Evolutionary conservation across 92 coral and sea anemone genomes (phyloP), one percentile per base, ranked within the genome.

Genomic region (Zoanthus solanderi): DNA sequence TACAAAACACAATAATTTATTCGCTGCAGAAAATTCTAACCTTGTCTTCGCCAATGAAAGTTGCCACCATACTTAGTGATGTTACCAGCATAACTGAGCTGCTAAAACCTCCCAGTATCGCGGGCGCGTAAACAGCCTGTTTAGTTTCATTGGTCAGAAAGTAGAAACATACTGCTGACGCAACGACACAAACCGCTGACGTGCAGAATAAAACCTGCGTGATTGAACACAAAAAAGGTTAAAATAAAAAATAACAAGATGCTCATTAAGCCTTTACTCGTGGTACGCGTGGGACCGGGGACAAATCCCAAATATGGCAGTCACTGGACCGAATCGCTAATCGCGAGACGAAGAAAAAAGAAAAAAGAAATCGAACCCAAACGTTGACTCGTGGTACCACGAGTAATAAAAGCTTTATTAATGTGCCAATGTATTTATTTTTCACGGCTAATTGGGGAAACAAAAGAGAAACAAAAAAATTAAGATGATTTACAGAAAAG

Each of bases 61-160:
- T 96, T 52, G 96, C 95, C 1, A 95, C 96, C 96, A 95, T 93
- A 76, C 94, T 95, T 47, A 95, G 56, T 78, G 98, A 95, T 83
- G 96, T 91, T 93, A 95, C 98, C 68, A 95, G 48, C 98, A 95
- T 91, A 17, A 95, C 73, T 23, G 98, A 95, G 78, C 90, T 91
- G 72, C 98, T 95, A 45, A 87, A 88, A 57, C 98, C 98, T 83
- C 90, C 86, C 57, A 91, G 79, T 75, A 95, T 90, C 84, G 98
- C 92, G 66, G 98, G 96, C 84, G 94, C 98, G 78, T 95, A 95
- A 71, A 93, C 90, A 42, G 89, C 90, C 57, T 93, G 23, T 77
- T 92, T 91, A 1, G 91, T 68, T 16, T 94, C 93, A 67, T 67
- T 72, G 9, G 96, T 92, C 17, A 88, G 88, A 78, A 95, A 95